Evolutionary conservation across 2,113 vertebrate species (phyloP).

Genomic region (Struthidea cinerea): DNA sequence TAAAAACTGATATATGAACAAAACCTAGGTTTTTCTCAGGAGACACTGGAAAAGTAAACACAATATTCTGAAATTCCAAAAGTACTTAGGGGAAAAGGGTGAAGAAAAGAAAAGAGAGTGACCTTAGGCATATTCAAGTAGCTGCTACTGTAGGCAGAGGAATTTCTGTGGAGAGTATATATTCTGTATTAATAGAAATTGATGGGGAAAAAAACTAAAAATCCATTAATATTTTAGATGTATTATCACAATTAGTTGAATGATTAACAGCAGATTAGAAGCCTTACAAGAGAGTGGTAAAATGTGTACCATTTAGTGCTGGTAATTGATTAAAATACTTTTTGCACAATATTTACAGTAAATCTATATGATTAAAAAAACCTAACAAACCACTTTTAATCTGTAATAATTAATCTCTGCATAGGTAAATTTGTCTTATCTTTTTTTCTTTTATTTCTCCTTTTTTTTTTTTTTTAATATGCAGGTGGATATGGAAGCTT

Average conservation of each 20-base stretch:
- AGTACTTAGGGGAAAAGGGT: not conserved
- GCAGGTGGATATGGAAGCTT: constrained; percentile 97
- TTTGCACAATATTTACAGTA: not conserved
- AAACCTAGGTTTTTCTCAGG: not conserved
- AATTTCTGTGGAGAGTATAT: not conserved
- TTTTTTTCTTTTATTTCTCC: not conserved
- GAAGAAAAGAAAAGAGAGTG: not conserved
- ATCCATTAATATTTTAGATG: not conserved
- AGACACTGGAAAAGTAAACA: not conserved
- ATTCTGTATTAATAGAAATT: not conserved
- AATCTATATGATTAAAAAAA: not conserved
- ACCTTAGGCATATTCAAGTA: not conserved
- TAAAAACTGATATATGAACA: not conserved
- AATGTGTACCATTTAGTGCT: not conserved
- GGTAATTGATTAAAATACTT: not conserved
- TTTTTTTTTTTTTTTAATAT: not conserved
- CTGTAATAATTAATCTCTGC: not conserved
- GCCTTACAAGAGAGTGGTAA: not conserved
- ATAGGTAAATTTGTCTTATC: not conserved
- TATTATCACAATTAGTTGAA: not conserved
- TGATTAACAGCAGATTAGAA: not conserved
- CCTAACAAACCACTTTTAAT: not conserved
- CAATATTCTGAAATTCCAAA: not conserved
- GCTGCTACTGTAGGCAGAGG: not conserved
- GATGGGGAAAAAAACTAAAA: not conserved